Evolutionary conservation across 1,140 invertebrate genomes (phyloP).

Genomic region (Drosophila baimaii): DNA sequence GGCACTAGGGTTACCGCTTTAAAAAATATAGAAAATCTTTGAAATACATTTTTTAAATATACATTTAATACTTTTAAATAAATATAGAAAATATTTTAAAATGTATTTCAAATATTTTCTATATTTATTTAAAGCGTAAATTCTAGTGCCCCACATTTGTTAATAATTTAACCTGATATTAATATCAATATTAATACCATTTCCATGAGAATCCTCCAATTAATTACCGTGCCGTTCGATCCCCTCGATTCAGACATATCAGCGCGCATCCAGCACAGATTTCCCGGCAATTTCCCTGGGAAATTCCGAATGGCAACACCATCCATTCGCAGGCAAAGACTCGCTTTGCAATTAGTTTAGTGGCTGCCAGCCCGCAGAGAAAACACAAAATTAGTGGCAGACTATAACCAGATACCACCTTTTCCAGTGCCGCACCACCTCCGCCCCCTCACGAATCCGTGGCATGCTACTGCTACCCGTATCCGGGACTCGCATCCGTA

Average conservation of each 20-base stretch:
- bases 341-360: conserved; percentile 63
- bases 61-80: too few species aligned
- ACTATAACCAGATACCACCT: conserved; percentile 28
- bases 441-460: neutral
- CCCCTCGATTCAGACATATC: neutral
- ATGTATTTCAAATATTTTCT: neutral
- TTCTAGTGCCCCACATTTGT: too few species aligned
- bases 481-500: conserved; percentile 36
- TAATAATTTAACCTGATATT: too few species aligned
- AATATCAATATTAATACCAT: neutral
- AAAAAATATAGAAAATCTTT: too few species aligned
- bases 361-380: conserved; percentile 48
- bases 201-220: neutral
- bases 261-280: neutral
- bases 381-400: conserved; percentile 52
- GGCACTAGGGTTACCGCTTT: too few species aligned
- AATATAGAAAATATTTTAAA: too few species aligned
- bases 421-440: neutral
- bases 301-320: conserved; percentile 25
- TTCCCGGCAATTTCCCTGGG: conserved; percentile 25
- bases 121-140: too few species aligned
- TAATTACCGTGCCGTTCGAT: conserved; percentile 9
- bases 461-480: conserved; percentile 6
- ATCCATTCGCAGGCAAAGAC: conserved; percentile 16
- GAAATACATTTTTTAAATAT: too few species aligned